phyloP scores from a whole-genome alignment of 2,797 vertebrate genomes.

The Cossypha caffra region DNA sequence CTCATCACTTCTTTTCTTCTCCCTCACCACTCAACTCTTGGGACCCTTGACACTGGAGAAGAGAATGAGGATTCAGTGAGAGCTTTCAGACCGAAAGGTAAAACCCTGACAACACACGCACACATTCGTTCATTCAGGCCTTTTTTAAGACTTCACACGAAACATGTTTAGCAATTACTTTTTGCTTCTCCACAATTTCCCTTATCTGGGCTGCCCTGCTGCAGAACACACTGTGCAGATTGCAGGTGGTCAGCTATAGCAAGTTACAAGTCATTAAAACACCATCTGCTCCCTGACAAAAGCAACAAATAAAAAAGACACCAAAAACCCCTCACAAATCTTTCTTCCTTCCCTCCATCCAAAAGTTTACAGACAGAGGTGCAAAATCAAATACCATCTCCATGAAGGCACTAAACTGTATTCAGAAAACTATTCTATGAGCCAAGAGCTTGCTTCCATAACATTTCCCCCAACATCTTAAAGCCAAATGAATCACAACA shows the following conservation, averaged over 20 bases:
- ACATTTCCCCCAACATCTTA: not conserved
- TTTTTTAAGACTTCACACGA: not conserved
- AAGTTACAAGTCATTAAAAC: not conserved
- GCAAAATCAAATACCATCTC: not conserved
- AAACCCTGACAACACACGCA: not conserved
- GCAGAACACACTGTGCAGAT: not conserved
- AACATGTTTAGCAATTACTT: not conserved
- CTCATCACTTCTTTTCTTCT: not conserved
- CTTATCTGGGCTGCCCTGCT: not conserved
- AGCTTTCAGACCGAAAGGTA: not conserved
- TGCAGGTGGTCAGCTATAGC: not conserved
- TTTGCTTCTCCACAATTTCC: rapidly evolving
- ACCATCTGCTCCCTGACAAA: not conserved
- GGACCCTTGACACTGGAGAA: not conserved
- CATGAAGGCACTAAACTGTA: not conserved
- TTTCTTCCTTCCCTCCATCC: not conserved
- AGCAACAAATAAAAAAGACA: not conserved
- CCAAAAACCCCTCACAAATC: not conserved
- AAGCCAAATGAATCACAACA: not conserved
- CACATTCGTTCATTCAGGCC: not conserved
- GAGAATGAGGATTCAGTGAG: not conserved
- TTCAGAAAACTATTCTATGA: not conserved
- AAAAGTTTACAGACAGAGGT: not conserved
- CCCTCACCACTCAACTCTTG: not conserved
- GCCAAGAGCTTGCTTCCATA: not conserved